Percentiles rank a stretch among this genome's conserved stretches.
Evolutionary conservation across 64 coral and sea anemone genomes (phyloP).

Genomic region (Cladopsammia gracilis): DNA sequence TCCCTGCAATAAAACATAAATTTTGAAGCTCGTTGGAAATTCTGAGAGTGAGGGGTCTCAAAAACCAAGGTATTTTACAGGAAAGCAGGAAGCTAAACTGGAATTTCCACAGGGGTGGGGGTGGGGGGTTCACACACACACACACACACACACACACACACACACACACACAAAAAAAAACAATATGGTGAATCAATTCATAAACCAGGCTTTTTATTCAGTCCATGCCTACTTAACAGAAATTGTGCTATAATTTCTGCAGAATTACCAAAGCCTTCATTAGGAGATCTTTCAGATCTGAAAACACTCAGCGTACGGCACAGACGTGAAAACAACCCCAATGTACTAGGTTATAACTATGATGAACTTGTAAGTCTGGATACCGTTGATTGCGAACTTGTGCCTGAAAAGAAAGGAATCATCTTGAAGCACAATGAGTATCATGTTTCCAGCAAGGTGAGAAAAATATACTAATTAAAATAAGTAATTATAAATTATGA

Average conservation of each 20-base stretch:
- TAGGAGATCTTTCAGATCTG: slow-evolving; percentile 93
- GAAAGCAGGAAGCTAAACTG: too few species aligned
- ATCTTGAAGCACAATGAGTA: slow-evolving; percentile 99
- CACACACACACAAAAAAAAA: too few species aligned
- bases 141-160: too few species aligned
- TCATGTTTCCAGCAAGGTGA: slow-evolving; percentile 89
- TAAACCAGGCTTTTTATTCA: too few species aligned
- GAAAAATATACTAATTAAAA: background rate
- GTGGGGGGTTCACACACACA: too few species aligned
- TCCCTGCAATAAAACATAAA: too few species aligned
- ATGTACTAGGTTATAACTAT: slow-evolving; percentile 84
- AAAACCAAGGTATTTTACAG: too few species aligned
- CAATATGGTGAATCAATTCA: background rate
- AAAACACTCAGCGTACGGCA: slow-evolving; percentile 80
- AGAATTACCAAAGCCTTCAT: slow-evolving; percentile 94
- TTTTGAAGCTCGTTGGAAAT: too few species aligned
- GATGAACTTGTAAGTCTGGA: slow-evolving; percentile 88
- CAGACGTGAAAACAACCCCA: slow-evolving; percentile 88
- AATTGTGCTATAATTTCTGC: background rate
- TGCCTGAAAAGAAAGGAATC: slow-evolving; percentile 99
- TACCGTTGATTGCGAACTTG: slow-evolving; percentile 87
- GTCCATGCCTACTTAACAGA: background rate
- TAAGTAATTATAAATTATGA: background rate
- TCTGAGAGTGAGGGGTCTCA: too few species aligned
- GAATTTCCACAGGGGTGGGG: too few species aligned